phyloP scores from a whole-genome alignment of 2,113 vertebrate species.

The Probosciger aterrimus region DNA sequence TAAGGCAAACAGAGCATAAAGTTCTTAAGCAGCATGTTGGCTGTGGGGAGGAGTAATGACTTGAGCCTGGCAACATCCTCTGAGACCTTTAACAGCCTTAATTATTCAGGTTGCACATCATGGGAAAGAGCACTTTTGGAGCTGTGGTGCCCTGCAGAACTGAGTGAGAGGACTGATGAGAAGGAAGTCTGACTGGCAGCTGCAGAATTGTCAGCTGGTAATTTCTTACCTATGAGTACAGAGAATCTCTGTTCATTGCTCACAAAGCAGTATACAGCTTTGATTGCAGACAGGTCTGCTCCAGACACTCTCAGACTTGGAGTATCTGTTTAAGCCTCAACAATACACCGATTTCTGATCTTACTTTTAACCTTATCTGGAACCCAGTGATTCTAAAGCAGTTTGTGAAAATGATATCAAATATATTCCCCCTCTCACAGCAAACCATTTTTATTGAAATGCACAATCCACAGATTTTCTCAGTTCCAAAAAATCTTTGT shows the following conservation, averaged over 20 bases:
- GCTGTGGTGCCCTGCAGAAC: background rate
- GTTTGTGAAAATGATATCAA: background rate
- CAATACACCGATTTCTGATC: background rate
- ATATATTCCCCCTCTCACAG: background rate
- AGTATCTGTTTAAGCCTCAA: background rate
- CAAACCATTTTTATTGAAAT: background rate
- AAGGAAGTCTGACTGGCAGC: background rate
- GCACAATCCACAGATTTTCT: background rate
- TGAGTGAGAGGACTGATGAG: background rate
- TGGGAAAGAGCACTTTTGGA: background rate
- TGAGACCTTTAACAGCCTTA: background rate
- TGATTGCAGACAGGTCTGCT: background rate
- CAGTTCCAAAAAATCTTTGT: background rate
- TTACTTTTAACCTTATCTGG: background rate
- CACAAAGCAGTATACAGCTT: background rate
- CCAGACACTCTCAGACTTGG: background rate
- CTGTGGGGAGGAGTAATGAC: slow-evolving; percentile 3
- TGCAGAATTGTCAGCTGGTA: background rate
- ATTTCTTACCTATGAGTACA: background rate
- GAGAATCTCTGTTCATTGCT: background rate
- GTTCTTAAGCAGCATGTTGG: slow-evolving; percentile 32
- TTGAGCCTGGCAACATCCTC: background rate
- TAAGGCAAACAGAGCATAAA: slow-evolving; percentile 52
- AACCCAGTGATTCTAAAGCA: background rate
- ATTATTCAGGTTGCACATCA: background rate